Evolutionary conservation across 2,113 vertebrate species (phyloP).

Genomic region (Hydropotes inermis): DNA sequence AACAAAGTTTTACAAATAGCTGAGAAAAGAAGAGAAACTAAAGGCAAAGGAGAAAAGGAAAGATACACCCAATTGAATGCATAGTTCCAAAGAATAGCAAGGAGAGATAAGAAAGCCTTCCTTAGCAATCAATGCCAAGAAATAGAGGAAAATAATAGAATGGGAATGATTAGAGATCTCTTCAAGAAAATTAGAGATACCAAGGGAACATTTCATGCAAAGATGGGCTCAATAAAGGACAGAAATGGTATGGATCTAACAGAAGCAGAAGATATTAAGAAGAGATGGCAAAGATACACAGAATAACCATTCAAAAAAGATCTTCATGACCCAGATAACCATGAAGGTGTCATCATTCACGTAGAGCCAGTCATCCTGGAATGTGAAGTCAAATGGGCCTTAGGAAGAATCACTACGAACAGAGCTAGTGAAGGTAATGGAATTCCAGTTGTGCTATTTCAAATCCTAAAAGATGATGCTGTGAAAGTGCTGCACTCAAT

Average conservation of each 20-base stretch:
- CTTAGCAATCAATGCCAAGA: not conserved
- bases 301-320: not conserved
- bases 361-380: not conserved
- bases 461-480: no score
- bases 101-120: no score
- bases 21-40: no score
- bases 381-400: fast-evolving
- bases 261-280: not conserved
- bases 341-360: not conserved
- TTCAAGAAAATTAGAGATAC: not conserved
- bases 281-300: not conserved
- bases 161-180: not conserved
- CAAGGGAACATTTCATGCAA: not conserved
- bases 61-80: no score
- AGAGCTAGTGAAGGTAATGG: not conserved
- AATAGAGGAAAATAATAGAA: not conserved
- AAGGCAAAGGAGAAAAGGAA: no score
- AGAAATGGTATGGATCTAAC: not conserved
- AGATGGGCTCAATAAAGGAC: not conserved
- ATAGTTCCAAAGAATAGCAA: no score
- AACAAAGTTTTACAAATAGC: no score
- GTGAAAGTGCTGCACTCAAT: no score
- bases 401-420: not conserved
- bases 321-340: not conserved
- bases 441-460: no score